Base-by-base conservation (phyloP, 2,888 invertebrate species). In the Chrysodeixis includens region DNA sequence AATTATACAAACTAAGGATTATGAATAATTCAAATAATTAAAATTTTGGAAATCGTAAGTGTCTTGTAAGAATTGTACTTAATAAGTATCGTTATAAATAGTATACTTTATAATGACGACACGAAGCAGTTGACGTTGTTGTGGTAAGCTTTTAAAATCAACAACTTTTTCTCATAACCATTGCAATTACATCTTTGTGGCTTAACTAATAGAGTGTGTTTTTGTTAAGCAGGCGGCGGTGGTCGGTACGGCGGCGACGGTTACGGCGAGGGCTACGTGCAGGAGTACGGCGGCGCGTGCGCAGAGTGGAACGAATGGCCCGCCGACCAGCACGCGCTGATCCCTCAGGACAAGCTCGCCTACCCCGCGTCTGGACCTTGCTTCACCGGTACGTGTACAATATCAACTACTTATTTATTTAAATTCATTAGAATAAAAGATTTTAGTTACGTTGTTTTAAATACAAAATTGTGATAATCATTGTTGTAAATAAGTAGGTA, bases 351-450 rank as follows among this genome's bases (percentile, higher is more conserved):
- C 92, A 95, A 91, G 88, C 95, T 90, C 69, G 87, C 94, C 56
- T 95, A 95, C 83, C 94, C 95, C 49, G 90, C 93, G 30, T 95
- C 96, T 10, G 96, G 96, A 73, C 96, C 96, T 58, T 96, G 96
- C 84, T 96, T 96, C 85, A 96, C 96, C 84, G 96, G 96, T 96
- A 93, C 89, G 90, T 84, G 22, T 10, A 30, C 32, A 18, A 44
- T 49, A 20, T 51, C 26, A 12, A 10, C 1, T 10, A 14, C 20
- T 7, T 35, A 3, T 20, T 49, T 8, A 46, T 18, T 46, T 16
- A 40, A 3, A 5, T 6, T 16, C 16, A 3, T 44, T 44, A 1
- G 16, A 35, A 35, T 5, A 10, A 4, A 35, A 35, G 26, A 26
- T 26, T 26, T 26, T 26, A 4, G 6, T 2, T 4, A 26, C 2